Conservation (phyloP, 2,113 vertebrate genomes). For the Hydropotes inermis region DNA sequence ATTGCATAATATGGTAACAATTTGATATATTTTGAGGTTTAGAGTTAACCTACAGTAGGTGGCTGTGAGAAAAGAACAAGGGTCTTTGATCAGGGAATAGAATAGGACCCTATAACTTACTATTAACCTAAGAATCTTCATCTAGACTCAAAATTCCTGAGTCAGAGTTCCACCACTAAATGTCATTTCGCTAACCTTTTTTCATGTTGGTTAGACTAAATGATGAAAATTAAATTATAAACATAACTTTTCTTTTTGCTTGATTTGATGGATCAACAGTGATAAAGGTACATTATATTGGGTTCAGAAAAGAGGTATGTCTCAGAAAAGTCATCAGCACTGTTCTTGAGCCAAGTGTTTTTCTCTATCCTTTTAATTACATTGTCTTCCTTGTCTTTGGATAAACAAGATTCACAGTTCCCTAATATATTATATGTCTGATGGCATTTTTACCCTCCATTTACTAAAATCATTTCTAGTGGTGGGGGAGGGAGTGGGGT, state of each 20-base stretch:
- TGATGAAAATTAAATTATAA: background rate
- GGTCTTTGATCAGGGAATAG: background rate
- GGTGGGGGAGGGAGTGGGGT: accelerated
- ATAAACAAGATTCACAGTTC: background rate
- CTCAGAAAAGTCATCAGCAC: background rate
- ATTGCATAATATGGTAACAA: background rate
- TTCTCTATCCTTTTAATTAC: background rate
- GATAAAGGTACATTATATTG: background rate
- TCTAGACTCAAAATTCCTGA: background rate
- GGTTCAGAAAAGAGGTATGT: background rate
- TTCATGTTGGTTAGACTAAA: background rate
- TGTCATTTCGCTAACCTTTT: background rate
- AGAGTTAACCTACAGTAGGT: background rate
- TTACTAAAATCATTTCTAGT: background rate
- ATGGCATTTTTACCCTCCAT: background rate
- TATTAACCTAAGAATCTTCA: background rate
- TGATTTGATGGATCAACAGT: background rate
- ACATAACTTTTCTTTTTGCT: background rate
- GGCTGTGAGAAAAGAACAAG: background rate
- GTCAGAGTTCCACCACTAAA: background rate
- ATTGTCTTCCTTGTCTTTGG: background rate
- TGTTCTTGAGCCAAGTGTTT: background rate
- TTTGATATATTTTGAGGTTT: background rate
- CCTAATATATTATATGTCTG: background rate
- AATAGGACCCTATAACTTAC: background rate